phyloP scores from a whole-genome alignment of 2,113 vertebrate species.

The Sardina pilchardus region DNA sequence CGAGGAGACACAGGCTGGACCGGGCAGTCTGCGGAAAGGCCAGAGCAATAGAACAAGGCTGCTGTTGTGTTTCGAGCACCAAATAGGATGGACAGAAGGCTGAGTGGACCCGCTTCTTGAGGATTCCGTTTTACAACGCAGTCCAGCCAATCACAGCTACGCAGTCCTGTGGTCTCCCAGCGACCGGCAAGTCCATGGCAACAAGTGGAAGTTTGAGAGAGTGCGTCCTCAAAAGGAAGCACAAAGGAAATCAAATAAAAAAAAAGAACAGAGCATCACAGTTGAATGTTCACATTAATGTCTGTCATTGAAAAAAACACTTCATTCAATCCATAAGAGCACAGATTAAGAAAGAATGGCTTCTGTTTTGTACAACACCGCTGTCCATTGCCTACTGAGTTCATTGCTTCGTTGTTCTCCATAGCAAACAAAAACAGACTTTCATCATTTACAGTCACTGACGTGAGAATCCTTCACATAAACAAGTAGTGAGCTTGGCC shows the following conservation, averaged over 20 bases:
- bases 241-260: not conserved
- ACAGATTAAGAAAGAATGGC: not conserved
- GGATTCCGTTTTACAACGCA: not conserved
- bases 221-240: not conserved
- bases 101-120: too few relatives aligned
- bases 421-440: not conserved
- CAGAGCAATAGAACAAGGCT: not conserved
- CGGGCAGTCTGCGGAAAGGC: not conserved
- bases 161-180: not conserved
- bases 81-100: not conserved
- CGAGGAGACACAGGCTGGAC: not conserved
- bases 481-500: not conserved
- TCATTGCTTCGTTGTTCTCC: not conserved
- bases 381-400: not conserved
- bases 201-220: not conserved
- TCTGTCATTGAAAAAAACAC: not conserved
- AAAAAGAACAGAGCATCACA: not conserved
- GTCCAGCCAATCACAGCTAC: not conserved
- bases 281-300: not conserved
- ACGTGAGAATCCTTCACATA: not conserved
- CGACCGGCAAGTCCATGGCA: not conserved
- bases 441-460: not conserved
- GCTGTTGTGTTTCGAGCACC: not conserved
- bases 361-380: not conserved
- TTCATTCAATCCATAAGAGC: not conserved